A percentile compares a stretch with the other conserved stretches of the same genome.
Evolutionary conservation across 1,140 invertebrate genomes (phyloP).

Genomic region (Cydia pomonella): DNA sequence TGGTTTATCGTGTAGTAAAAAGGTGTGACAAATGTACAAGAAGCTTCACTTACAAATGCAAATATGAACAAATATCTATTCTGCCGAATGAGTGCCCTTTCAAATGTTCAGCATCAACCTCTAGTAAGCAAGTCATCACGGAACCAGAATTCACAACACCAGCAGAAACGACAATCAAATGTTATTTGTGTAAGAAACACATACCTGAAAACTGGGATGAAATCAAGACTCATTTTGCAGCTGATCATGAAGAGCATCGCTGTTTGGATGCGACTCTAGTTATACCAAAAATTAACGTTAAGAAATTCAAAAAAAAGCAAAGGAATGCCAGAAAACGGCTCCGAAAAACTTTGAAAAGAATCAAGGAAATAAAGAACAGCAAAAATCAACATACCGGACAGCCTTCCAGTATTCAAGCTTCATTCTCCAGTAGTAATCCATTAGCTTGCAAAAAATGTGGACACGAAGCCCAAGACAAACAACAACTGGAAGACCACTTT

Average conservation of each 20-base stretch:
- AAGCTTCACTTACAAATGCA: conserved; percentile 58
- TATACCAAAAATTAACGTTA: conserved; percentile 51
- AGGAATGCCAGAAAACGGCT: conserved; percentile 36
- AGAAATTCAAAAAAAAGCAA: conserved; percentile 42
- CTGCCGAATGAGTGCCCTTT: conserved; percentile 57
- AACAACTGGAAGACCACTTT: conserved; percentile 80
- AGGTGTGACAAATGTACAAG: conserved; percentile 59
- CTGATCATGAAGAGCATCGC: conserved; percentile 55
- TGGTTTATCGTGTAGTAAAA: conserved; percentile 56
- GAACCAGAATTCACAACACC: background rate
- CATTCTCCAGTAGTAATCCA: background rate
- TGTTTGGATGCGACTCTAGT: conserved; percentile 63
- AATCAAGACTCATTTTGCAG: conserved; percentile 63
- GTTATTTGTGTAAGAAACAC: conserved; percentile 59
- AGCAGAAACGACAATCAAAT: conserved; percentile 45
- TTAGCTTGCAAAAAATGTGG: conserved; percentile 81
- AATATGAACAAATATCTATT: conserved; percentile 48
- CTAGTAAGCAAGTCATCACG: background rate
- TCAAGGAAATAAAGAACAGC: conserved; percentile 35
- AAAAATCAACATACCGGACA: conserved; percentile 36
- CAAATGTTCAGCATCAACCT: conserved; percentile 47
- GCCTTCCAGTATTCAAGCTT: background rate
- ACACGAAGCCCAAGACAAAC: conserved; percentile 74
- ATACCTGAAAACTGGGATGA: conserved; percentile 58
- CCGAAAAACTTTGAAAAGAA: conserved; percentile 41